Evolutionary conservation across 2,113 vertebrate species (phyloP).

Genomic region (Anoura caudifer): DNA sequence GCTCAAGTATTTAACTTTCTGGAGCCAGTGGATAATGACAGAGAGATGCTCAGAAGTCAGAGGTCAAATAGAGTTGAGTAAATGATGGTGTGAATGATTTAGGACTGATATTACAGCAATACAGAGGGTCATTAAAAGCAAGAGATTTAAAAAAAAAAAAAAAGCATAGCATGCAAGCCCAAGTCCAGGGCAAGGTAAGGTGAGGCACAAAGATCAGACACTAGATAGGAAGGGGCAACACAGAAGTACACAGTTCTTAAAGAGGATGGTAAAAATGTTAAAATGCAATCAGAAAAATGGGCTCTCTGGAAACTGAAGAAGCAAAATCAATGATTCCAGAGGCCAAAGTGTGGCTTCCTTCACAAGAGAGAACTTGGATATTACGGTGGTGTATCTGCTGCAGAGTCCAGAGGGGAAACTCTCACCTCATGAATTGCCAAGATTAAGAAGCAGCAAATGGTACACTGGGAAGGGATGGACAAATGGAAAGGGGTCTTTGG

Average conservation of each 20-base stretch:
- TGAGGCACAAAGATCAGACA: not conserved
- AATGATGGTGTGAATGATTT: not conserved
- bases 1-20: not conserved
- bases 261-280: not conserved
- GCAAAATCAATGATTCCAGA: not conserved
- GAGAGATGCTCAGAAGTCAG: not conserved
- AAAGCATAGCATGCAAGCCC: rapidly evolving
- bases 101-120: not conserved
- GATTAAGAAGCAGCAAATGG: not conserved
- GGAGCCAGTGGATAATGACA: not conserved
- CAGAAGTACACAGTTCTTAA: not conserved
- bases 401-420: not conserved
- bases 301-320: not conserved
- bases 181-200: not conserved
- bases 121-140: no score
- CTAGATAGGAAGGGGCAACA: not conserved
- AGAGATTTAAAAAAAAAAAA: not conserved
- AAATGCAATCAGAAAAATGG: not conserved
- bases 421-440: not conserved
- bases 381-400: not conserved
- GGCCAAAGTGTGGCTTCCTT: not conserved
- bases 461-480: not conserved
- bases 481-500: rapidly evolving
- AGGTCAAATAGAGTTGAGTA: not conserved
- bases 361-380: not conserved